Conservation (phyloP, 2,888 invertebrate species). For the Parochlus steinenii region DNA sequence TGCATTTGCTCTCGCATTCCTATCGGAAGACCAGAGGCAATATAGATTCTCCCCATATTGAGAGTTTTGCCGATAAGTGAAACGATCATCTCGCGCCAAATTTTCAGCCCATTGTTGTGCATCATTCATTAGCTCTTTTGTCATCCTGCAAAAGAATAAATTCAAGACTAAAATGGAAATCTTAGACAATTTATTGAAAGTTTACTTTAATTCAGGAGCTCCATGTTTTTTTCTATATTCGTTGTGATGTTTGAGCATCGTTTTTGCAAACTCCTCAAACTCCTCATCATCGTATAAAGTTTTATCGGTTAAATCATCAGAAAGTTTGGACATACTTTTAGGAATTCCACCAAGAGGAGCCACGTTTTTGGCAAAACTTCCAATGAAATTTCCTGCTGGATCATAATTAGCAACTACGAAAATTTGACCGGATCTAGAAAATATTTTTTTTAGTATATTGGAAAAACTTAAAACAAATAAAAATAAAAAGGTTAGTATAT, state of each 20-base stretch:
- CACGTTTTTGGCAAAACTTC: conserved; percentile 8
- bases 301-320: neutral
- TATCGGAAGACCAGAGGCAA: conserved; percentile 37
- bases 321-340: neutral
- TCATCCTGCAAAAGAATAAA: conserved; percentile 32
- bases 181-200: neutral
- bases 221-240: conserved; percentile 42
- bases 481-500: too few species aligned
- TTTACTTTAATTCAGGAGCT: conserved; percentile 36
- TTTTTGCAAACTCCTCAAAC: conserved; percentile 28
- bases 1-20: conserved; percentile 32
- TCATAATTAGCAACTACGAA: conserved; percentile 11
- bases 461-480: too few species aligned
- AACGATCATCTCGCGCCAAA: conserved; percentile 42
- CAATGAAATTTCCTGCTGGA: conserved; percentile 11
- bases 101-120: conserved; percentile 58
- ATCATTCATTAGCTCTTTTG: conserved; percentile 42
- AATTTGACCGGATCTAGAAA: conserved; percentile 6
- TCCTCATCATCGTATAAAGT: conserved; percentile 14
- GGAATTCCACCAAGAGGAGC: conserved; percentile 1
- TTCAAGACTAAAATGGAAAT: neutral
- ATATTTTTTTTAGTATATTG: too few species aligned
- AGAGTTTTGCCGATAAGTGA: conserved; percentile 46
- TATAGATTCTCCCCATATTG: conserved; percentile 45
- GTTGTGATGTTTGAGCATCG: conserved; percentile 40